Percentiles rank a stretch among this genome's conserved stretches.
Conservation (phyloP, 2,888 invertebrate species). For the Tryphoninae sp. region DNA sequence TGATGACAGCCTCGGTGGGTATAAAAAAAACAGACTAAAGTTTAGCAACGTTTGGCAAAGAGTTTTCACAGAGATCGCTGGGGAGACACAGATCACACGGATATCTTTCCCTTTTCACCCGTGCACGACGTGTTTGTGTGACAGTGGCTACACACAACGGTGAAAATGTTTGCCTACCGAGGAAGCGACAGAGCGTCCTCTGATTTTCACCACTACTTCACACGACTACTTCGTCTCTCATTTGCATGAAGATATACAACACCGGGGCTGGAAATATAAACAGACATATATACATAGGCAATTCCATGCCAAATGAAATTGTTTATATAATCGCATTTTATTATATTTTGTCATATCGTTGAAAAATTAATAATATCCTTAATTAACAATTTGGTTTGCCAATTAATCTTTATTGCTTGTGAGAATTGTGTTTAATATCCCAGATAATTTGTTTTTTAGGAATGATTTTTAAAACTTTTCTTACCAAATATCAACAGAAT, state of each 20-base stretch:
- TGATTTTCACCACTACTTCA: constrained; percentile 58
- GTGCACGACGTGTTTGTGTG: constrained; percentile 6
- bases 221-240: constrained; percentile 41
- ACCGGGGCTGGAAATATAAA: neutral
- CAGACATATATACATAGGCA: neutral
- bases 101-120: constrained; percentile 8
- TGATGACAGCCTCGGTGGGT: no score
- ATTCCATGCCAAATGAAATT: neutral
- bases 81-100: constrained; percentile 1
- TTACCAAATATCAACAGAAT: no score
- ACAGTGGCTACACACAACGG: constrained; percentile 14
- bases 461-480: no score
- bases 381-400: no score
- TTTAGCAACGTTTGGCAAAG: constrained; percentile 27
- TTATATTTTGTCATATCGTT: no score
- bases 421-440: no score
- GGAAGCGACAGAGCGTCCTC: constrained; percentile 65
- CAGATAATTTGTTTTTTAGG: no score
- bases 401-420: no score
- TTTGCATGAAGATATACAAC: constrained; percentile 58
- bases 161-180: constrained; percentile 63
- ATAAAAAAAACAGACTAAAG: neutral
- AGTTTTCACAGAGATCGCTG: constrained; percentile 26
- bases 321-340: no score
- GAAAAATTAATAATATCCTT: no score